Evolutionary conservation across 2,888 invertebrate species (phyloP), one percentile per base, ranked within the genome.

Genomic region (Dynastes tityus): DNA sequence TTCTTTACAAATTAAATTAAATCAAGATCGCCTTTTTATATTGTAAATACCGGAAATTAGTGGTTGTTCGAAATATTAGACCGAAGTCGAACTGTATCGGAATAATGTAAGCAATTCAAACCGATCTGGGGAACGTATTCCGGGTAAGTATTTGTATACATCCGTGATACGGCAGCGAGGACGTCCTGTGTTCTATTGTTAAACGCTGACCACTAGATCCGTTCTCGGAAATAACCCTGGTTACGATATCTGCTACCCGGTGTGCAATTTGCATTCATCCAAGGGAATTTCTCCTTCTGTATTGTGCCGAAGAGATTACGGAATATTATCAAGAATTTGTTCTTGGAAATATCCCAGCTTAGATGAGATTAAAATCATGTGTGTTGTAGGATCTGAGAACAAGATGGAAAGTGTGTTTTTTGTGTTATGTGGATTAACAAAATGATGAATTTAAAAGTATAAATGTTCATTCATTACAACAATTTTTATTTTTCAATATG

Each of bases 211-310:
- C 73, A 45, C 73, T 27, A 45, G 73, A 61, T 74, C 61, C 58
- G 73, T 74, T 74, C 61, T 74, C 73, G 63, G 61, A 74, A 74
- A 74, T 63, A 74, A 74, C 73, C 45, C 61, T 74, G 73, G 63
- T 74, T 74, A 74, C 73, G 73, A 74, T 74, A 74, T 74, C 73
- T 37, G 2, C 45, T 74, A 61, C 45, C 61, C 27, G 37, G 51
- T 40, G 73, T 29, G 29, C 45, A 61, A 74, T 74, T 63, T 74
- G 45, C 73, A 74, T 74, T 27, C 49, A 74, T 68, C 51, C 29
- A 32, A 22, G 68, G 9, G 51, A 51, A 51, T 9, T 49, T 68
- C 68, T 13, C 13, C n/a, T 22, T 22, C 22, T 68, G 11, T 51
- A 27, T 22, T 16, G 55, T 55, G 22, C 22, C 16, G 27, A 51